A percentile compares a stretch with the other conserved stretches of the same genome.
Conservation (phyloP, 1,140 invertebrate species). For the Zaprionus nigranus region DNA sequence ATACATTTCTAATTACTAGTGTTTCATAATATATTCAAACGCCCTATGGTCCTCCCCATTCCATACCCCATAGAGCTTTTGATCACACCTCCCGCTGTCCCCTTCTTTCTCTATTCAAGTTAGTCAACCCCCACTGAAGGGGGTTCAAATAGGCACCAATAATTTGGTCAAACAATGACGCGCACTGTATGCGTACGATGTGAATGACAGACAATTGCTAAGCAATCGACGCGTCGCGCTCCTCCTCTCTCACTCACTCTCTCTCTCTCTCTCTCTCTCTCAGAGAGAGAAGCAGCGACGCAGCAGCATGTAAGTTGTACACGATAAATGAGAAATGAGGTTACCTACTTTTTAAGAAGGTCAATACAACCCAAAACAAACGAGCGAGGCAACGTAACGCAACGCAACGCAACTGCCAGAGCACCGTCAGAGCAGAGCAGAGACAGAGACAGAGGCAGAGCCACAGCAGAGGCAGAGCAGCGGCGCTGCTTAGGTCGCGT, state of each 20-base stretch:
- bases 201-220: slow-evolving; percentile 53
- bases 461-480: slow-evolving; percentile 6
- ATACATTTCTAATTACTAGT: too few relatives aligned
- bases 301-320: slow-evolving; percentile 77
- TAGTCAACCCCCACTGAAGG: not conserved
- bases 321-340: slow-evolving; percentile 84
- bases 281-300: slow-evolving; percentile 17
- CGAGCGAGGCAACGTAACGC: slow-evolving; percentile 74
- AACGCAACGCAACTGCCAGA: slow-evolving; percentile 54
- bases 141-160: slow-evolving; percentile 29
- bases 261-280: slow-evolving; percentile 13
- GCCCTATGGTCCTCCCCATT: too few relatives aligned
- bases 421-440: slow-evolving; percentile 22
- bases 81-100: too few relatives aligned
- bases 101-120: not conserved
- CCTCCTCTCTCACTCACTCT: slow-evolving; percentile 2
- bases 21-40: too few relatives aligned
- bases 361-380: slow-evolving; percentile 83
- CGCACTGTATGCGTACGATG: slow-evolving; percentile 37
- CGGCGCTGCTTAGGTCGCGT: slow-evolving; percentile 23
- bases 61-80: not conserved
- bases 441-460: slow-evolving; percentile 12
- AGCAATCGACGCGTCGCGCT: slow-evolving; percentile 22
- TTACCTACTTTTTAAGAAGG: slow-evolving; percentile 84
- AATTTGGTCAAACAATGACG: slow-evolving; percentile 49